Evolutionary conservation across 2,888 invertebrate species (phyloP).

Genomic region (Caradrina clavipalpis): DNA sequence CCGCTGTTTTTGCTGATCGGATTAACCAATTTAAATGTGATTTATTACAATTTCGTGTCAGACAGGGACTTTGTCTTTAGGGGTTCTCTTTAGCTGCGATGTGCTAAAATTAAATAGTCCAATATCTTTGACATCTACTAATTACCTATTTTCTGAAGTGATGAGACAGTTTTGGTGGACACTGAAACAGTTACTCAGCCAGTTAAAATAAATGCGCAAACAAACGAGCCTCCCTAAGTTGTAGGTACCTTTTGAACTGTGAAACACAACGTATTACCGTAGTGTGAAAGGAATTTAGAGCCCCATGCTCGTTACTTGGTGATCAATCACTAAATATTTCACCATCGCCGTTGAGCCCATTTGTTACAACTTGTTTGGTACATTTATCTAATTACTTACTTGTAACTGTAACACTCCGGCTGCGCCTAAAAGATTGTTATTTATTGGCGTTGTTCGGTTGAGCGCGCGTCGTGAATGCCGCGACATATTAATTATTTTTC

Average conservation of each 20-base stretch:
- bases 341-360: slow-evolving; percentile 43
- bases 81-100: not conserved
- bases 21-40: slow-evolving; percentile 38
- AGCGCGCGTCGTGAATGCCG: slow-evolving; percentile 21
- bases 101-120: slow-evolving; percentile 6
- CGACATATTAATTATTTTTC: slow-evolving; percentile 44
- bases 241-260: slow-evolving; percentile 19
- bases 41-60: slow-evolving; percentile 25
- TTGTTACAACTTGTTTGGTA: slow-evolving; percentile 65
- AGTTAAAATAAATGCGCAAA: slow-evolving; percentile 20
- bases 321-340: slow-evolving; percentile 67
- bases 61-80: slow-evolving; percentile 3
- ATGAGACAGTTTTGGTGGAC: not conserved
- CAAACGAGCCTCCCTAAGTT: slow-evolving; percentile 11
- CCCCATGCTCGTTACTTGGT: slow-evolving; percentile 52
- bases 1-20: slow-evolving; percentile 35
- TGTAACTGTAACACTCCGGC: slow-evolving; percentile 51
- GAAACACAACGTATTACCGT: slow-evolving; percentile 29
- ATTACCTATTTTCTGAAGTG: slow-evolving; percentile 6
- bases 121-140: slow-evolving; percentile 1
- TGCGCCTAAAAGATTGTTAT: slow-evolving; percentile 60
- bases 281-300: slow-evolving; percentile 33
- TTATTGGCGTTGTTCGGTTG: slow-evolving; percentile 49
- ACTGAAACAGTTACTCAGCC: slow-evolving; percentile 7
- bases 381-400: slow-evolving; percentile 70